These are phyloP conservation scores for Philypnodon macrostomus DNA, from an alignment of 2,797 vertebrate genomes.

Conservation along the genomic window DNA sequence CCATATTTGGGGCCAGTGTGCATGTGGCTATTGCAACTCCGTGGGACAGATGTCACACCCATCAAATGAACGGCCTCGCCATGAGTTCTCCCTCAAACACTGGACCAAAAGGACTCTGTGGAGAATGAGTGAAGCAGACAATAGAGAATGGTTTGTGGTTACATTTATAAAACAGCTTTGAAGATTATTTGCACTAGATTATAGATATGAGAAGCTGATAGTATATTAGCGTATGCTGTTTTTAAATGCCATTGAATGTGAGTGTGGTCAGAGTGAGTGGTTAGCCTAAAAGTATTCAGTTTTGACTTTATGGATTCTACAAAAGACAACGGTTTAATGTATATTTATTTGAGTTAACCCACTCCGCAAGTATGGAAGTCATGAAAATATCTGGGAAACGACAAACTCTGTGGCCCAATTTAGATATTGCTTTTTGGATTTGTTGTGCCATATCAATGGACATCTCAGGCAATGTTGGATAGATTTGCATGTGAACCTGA, in stretches of 20 bases:
- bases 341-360: conserved; percentile 69
- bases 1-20: background rate
- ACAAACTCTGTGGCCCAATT: conserved; percentile 42
- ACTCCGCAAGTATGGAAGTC: conserved; percentile 43
- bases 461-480: conserved; percentile 66
- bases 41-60: conserved; percentile 30
- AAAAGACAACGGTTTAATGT: no score
- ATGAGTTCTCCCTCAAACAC: conserved; percentile 68
- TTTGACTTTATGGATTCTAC: no score
- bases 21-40: conserved; percentile 21
- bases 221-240: conserved; percentile 55
- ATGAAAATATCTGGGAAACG: conserved; percentile 64
- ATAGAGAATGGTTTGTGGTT: conserved; percentile 37
- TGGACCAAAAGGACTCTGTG: conserved; percentile 68
- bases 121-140: conserved; percentile 51
- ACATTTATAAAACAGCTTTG: conserved; percentile 67
- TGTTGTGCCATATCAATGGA: conserved; percentile 65
- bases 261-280: no score
- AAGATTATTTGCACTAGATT: conserved; percentile 79
- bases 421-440: conserved; percentile 29
- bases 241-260: no score
- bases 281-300: conserved; percentile 26
- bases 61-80: conserved; percentile 47
- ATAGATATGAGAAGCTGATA: conserved; percentile 61
- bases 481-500: conserved; percentile 41